Evolutionary conservation across 2,797 vertebrate species (phyloP).

Genomic region (Macrochelys suwanniensis): DNA sequence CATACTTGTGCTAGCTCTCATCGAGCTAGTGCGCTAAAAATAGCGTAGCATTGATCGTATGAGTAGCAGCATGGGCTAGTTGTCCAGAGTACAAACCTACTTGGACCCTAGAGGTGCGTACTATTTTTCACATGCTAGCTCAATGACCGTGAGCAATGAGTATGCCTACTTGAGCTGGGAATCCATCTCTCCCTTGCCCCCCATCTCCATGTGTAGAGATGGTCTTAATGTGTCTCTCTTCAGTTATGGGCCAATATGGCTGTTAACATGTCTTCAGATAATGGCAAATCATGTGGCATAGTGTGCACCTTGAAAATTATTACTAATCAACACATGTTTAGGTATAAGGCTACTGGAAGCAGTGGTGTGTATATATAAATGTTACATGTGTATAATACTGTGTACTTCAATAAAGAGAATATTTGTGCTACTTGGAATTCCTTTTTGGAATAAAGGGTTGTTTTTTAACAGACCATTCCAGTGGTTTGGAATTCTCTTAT

Average conservation of each 20-base stretch:
- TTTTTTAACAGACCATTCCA: conserved; percentile 43
- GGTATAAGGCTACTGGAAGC: conserved; percentile 63
- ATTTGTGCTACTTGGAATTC: conserved; percentile 52
- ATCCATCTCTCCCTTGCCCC: no score
- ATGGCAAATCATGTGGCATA: conserved; percentile 35
- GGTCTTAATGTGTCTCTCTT: conserved; percentile 35
- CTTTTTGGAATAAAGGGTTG: conserved; percentile 57
- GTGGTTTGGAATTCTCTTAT: conserved; percentile 31
- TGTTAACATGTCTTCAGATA: conserved; percentile 46
- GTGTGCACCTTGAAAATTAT: conserved; percentile 34
- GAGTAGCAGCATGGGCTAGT: not conserved
- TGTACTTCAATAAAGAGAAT: conserved; percentile 29
- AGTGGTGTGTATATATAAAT: not conserved
- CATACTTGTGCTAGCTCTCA: not conserved
- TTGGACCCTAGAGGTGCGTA: no score
- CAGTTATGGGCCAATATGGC: conserved; percentile 37
- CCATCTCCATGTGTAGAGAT: not conserved
- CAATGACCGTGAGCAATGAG: not conserved
- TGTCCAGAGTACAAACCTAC: not conserved
- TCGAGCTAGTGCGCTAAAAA: not conserved
- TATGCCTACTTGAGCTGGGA: not conserved
- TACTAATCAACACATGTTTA: not conserved
- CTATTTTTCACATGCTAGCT: not conserved
- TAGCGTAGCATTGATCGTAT: not conserved
- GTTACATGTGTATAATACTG: conserved; percentile 6